Base-by-base conservation (phyloP, 1,140 invertebrate genomes). In the Centruroides vittatus region DNA sequence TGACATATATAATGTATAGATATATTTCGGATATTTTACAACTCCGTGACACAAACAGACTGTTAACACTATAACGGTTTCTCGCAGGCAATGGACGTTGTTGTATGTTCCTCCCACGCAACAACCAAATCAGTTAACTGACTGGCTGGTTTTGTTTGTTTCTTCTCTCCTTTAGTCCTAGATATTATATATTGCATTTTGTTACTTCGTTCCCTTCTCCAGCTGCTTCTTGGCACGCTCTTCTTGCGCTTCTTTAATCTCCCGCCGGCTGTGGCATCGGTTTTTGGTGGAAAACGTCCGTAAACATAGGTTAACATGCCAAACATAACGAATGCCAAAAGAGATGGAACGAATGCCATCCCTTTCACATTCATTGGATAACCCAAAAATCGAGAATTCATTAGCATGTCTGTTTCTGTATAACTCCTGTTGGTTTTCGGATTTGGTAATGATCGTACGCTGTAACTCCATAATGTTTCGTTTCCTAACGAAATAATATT, bases 321-420 rank as follows among this genome's bases (percentile, higher is more conserved):
- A 65, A 80, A 78, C 58, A 75, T 66, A 8, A 75, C 65, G 58
- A 79, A 76, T 13, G 70, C 70, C 36, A 61, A 62, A 5, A 75
- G 41, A 47, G 68, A 66, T 23, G 60, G 61, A 60, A 64, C 57
- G 65, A 80, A 79, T 4, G 78, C 78, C 3, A 77, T 72, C 47
- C 69, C 72, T 63, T 80, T 80, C 4, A 74, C 67, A 0, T 64
- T 66, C 23, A 78, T 47, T 46, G 74, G 67, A 66, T 76, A 78
- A 35, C 69, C 72, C 65, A 77, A 70, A 65, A 74, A 80, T n/a
- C 75, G 70, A 3, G 78, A 75, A 68, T 79, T 77, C 77, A 80
- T 79, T 36, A 73, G 68, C 59, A 73, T 73, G 65, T 80, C 79
- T n/a, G 68, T 70, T 51, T 70, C 61, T 8, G 74, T 70, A 47